Base-by-base conservation (phyloP, 2,113 vertebrate species). In the Malurus cyaneus region DNA sequence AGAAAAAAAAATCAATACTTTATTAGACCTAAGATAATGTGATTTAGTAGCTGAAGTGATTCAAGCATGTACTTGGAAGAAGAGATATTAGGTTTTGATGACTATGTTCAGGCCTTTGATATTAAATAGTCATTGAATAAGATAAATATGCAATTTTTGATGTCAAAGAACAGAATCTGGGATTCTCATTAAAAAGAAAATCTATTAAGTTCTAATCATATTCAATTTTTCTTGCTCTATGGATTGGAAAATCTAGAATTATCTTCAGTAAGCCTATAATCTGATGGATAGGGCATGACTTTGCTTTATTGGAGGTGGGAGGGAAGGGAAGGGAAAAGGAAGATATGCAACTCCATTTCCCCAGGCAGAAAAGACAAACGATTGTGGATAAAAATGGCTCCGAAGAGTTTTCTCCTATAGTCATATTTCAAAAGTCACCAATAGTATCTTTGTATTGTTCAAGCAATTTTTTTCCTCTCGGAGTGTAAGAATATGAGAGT, bases 21-120 rank as follows among this genome's bases (percentile, higher is more conserved):
- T 92, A 39, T 28, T 72, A 80, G 66, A 56, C 31, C 28, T 72
- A 46, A 79, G 26, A 79, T 56, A 94, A 82, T 47, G 31, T 80
- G 79, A 88, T 82, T 86, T 77, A 92, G n/a, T 65, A 94, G 71
- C 46, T 80, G 16, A 90, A 90, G 29, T 72, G 49, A 76, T 95
- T 92, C 62, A 86, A 64, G 24, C 76, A 86, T 73, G 24, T 50
- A 86, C 24, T 0, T 1, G 24, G 57, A 93, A 81, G 61, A 93
- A 86, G 26, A 96, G 24, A 44, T 82, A 82, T 47, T 93, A 64
- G 36, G 21, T 69, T 95, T 88, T 90, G 82, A 88, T 85, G 21
- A 56, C 44, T 80, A 23, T 90, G 57, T 83, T 79, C 62, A 86
- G 59, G 20, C 12, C 86, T 92, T 88, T 86, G 79, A 65, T 80